Percentiles rank a stretch among this genome's conserved stretches.
Evolutionary conservation across 1,140 invertebrate genomes (phyloP).

Genomic region (Eumeta japonica): DNA sequence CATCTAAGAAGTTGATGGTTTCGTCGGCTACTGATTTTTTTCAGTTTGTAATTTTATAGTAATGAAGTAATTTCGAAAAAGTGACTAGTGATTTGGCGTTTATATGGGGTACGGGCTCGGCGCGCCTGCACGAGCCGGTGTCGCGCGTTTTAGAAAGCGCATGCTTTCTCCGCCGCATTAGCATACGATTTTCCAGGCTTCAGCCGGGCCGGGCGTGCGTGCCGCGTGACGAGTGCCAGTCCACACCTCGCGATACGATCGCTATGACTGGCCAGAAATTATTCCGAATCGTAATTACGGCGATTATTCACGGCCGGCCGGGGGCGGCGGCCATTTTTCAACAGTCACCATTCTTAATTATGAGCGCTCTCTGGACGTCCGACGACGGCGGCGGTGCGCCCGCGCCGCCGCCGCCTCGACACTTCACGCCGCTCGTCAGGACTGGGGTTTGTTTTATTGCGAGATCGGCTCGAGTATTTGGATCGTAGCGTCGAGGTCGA

Average conservation of each 20-base stretch:
- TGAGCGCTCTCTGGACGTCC: conserved; percentile 49
- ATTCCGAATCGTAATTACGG: conserved; percentile 57
- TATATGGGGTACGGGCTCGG: too few species aligned
- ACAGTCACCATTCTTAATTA: conserved; percentile 59
- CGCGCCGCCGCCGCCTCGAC: conserved; percentile 47
- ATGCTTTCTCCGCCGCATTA: too few species aligned
- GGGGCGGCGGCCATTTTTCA: conserved; percentile 56
- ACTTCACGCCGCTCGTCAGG: conserved; percentile 32
- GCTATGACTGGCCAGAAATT: conserved; percentile 58
- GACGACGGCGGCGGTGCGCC: conserved; percentile 55
- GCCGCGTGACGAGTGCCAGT: conserved; percentile 53
- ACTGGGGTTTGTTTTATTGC: too few species aligned
- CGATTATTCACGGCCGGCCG: conserved; percentile 57
- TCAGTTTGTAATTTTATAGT: too few species aligned
- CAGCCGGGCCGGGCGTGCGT: conserved; percentile 23
- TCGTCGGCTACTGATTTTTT: too few species aligned
- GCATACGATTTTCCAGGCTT: neutral
- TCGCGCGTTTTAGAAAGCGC: too few species aligned
- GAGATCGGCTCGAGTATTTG: too few species aligned
- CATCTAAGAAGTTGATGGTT: too few species aligned
- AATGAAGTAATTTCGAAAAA: too few species aligned
- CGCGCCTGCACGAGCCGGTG: too few species aligned
- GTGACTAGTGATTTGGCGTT: too few species aligned
- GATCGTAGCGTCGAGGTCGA: neutral
- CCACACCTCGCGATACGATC: conserved; percentile 55